Conservation (phyloP, 2,113 vertebrate species). For the Toxotes jaculatrix region DNA sequence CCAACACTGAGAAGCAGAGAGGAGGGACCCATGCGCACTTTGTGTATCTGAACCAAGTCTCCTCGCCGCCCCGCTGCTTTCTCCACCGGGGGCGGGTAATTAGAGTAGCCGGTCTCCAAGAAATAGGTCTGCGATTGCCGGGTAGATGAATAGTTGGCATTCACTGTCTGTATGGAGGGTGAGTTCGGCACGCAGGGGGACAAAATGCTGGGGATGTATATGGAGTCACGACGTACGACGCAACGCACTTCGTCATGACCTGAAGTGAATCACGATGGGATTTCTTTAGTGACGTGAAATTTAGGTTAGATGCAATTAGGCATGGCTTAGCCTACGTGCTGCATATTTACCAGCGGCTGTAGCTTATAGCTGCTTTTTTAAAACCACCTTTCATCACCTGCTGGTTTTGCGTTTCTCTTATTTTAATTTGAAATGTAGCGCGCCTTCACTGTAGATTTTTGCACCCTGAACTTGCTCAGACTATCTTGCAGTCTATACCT, state of each 20-base stretch:
- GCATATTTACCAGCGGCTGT: conserved; percentile 49
- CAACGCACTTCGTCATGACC: conserved; percentile 77
- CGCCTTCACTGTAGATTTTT: background rate
- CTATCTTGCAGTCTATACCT: background rate
- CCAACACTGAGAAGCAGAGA: conserved; percentile 24
- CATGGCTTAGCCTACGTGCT: conserved; percentile 28
- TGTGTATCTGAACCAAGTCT: conserved; percentile 22
- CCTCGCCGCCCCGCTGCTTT: conserved; percentile 11
- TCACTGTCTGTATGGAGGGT: conserved; percentile 56
- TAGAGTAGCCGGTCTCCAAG: conserved; percentile 44
- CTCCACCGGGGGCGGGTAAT: conserved; percentile 62
- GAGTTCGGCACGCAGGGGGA: conserved; percentile 34
- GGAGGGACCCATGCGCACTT: conserved; percentile 58
- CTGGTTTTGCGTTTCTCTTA: background rate
- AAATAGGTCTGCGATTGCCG: conserved; percentile 41
- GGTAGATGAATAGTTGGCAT: conserved; percentile 53
- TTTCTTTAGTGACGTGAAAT: conserved; percentile 80
- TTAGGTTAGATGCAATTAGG: conserved; percentile 63
- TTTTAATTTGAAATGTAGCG: conserved; percentile 1
- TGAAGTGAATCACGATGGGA: conserved; percentile 76
- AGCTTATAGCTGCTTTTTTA: background rate
- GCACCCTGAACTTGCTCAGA: conserved; percentile 16
- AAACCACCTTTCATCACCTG: background rate
- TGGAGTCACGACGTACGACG: conserved; percentile 77
- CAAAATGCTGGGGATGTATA: conserved; percentile 51